Conservation (phyloP, 1,140 invertebrate genomes). For the Heliothis virescens region DNA sequence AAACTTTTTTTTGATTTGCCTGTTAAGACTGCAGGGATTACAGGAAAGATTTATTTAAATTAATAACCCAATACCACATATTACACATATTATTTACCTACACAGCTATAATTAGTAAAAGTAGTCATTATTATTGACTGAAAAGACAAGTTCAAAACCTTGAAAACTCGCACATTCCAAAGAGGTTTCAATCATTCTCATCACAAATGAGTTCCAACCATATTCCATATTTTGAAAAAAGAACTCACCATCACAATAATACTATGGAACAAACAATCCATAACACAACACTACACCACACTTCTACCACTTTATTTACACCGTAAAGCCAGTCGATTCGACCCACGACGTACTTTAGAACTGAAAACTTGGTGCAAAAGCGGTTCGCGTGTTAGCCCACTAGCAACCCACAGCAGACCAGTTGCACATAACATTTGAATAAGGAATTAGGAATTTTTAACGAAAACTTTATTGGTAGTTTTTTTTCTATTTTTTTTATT, state of each 20-base stretch:
- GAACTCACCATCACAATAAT: constrained; percentile 37
- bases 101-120: too few species aligned
- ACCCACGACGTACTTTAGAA: constrained; percentile 72
- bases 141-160: too few species aligned
- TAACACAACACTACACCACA: constrained; percentile 40
- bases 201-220: not conserved
- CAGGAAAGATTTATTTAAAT: too few species aligned
- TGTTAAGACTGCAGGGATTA: too few species aligned
- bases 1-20: too few species aligned
- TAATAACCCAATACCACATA: too few species aligned
- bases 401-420: constrained; percentile 71
- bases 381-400: constrained; percentile 74
- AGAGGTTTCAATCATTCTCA: too few species aligned
- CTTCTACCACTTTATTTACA: constrained; percentile 35
- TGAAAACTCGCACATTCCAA: too few species aligned
- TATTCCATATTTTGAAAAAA: not conserved
- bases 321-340: constrained; percentile 61
- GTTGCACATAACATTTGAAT: constrained; percentile 53
- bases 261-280: constrained; percentile 36
- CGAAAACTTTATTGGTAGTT: not conserved
- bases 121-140: too few species aligned
- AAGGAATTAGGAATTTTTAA: constrained; percentile 20
- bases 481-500: not conserved
- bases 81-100: too few species aligned
- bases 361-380: constrained; percentile 75